These are phyloP conservation scores for Calosoma granatense DNA, from an alignment of 1,140 invertebrate genomes.

Conservation along the genomic window DNA sequence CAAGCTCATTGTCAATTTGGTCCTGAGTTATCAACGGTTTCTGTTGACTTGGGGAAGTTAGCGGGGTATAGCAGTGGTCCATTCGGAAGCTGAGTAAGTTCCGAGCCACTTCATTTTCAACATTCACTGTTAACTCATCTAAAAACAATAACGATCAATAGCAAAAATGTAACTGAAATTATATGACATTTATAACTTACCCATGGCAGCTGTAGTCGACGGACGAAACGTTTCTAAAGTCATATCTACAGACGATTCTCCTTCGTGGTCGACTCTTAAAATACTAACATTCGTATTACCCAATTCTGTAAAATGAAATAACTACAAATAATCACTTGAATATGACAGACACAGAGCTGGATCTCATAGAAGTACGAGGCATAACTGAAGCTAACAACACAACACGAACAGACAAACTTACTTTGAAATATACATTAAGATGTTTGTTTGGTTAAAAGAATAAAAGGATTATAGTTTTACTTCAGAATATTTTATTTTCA, in stretches of 20 bases:
- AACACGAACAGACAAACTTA: no score
- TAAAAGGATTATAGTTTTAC: conserved; percentile 22
- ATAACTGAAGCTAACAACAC: no score
- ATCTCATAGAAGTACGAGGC: no score
- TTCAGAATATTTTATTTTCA: conserved; percentile 17
- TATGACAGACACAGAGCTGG: conserved; percentile 13
- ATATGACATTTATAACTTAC: no score
- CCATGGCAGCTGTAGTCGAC: neutral
- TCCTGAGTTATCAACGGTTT: conserved; percentile 13
- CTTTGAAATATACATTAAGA: no score
- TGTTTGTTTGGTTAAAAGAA: conserved; percentile 35
- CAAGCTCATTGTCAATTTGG: conserved; percentile 15
- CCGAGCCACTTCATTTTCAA: conserved; percentile 36
- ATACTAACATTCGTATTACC: conserved; percentile 38
- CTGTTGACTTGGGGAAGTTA: conserved; percentile 43
- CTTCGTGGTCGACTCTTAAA: conserved; percentile 36
- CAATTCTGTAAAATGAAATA: neutral
- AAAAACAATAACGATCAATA: no score
- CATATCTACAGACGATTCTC: conserved; percentile 30
- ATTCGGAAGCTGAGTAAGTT: conserved; percentile 46
- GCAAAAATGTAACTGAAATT: no score
- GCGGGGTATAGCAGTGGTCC: conserved; percentile 56
- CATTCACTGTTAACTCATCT: neutral
- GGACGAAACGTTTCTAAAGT: conserved; percentile 21
- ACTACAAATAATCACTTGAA: neutral